Conservation (phyloP, 2,113 vertebrate genomes). For the Egretta garzetta region DNA sequence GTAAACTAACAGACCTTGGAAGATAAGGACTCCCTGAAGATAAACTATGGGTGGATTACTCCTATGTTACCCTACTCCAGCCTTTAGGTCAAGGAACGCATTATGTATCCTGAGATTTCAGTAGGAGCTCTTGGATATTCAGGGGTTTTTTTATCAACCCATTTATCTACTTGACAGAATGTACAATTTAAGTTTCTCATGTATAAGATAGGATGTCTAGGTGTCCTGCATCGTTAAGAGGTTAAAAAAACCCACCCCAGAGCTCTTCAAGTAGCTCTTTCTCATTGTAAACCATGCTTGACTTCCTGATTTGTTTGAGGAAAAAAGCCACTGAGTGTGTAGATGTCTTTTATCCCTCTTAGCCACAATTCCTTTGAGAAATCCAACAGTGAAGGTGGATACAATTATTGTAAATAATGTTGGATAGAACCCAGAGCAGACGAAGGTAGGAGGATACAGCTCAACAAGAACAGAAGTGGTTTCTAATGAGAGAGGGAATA, state of each 20-base stretch:
- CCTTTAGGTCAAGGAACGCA: neutral
- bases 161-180: constrained; percentile 15
- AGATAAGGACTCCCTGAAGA: neutral
- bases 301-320: constrained; percentile 62
- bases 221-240: constrained; percentile 30
- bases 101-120: neutral
- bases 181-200: neutral
- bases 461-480: constrained; percentile 63
- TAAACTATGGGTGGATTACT: neutral
- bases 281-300: constrained; percentile 25
- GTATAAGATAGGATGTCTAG: neutral
- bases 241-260: constrained; percentile 11
- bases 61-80: neutral
- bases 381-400: constrained; percentile 50
- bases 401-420: constrained; percentile 62
- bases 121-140: neutral
- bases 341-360: constrained; percentile 40
- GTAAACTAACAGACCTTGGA: neutral
- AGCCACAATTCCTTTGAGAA: constrained; percentile 55
- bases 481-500: constrained; percentile 61
- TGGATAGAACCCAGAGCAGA: constrained; percentile 37
- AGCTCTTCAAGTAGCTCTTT: constrained; percentile 49
- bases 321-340: constrained; percentile 49
- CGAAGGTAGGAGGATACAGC: constrained; percentile 54
- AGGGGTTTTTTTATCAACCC: neutral